Base-by-base conservation (phyloP, 2,888 invertebrate genomes). In the Thymelicus lineola region DNA sequence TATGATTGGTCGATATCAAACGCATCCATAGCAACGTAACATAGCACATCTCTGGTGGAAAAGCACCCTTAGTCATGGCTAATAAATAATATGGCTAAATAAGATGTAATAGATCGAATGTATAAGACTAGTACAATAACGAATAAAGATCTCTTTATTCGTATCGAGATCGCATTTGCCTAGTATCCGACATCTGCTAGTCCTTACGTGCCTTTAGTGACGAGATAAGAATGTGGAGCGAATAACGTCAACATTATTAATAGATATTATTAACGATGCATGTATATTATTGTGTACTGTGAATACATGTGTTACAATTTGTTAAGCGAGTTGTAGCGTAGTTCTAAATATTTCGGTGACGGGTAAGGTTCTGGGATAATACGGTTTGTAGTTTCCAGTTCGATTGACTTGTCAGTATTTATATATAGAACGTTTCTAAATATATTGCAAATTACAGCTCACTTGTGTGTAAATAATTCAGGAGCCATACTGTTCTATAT, bases 181-280 rank as follows among this genome's bases (percentile, higher is more conserved):
- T 73, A 72, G 66, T 65, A 73, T 75, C 69, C 59, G 64, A 75
- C 76, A 80, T 89, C 85, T 90, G 86, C 81, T 79, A 84, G 86
- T 86, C 82, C 82, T 81, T 80, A 75, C 75, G 74, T 78, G 79
- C 73, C 77, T 82, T 81, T 80, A 77, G 81, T 85, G 82, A 82
- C 73, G 83, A 89, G 92, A 92, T 93, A 93, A 92, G 90, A 89
- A 91, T 93, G 87, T 91, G 79, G 90, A 86, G 81, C 90, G 86
- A 74, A 73, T 83, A 81, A 82, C 90, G 90, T 92, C 91, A 91
- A 87, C 89, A 82, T 87, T 92, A 93, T 90, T 91, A 92, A 92
- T 93, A 92, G 92, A 88, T 82, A 88, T 88, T 86, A 90, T 90
- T 89, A 78, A 87, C 48, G 10, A 57, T 57, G 45, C 48, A 84